Conservation (phyloP, 2,888 invertebrate species). For the Tineola bisselliella region DNA sequence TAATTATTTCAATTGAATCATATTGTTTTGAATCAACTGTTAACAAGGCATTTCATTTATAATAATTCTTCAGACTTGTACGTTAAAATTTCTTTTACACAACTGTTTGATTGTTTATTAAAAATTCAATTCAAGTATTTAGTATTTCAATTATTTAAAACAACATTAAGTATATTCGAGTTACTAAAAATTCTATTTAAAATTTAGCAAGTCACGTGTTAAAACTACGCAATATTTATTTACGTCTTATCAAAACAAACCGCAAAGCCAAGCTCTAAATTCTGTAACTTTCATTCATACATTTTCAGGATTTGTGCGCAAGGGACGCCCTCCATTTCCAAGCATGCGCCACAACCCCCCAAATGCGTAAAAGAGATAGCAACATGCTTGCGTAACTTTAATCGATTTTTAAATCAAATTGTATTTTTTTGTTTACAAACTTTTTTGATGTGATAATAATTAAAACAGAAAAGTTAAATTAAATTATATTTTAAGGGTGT, state of each 20-base stretch:
- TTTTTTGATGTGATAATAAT: too few species aligned
- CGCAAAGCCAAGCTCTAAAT: neutral
- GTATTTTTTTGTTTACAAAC: too few species aligned
- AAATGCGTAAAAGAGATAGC: neutral
- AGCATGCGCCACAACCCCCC: neutral
- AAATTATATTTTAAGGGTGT: neutral
- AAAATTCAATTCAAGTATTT: too few species aligned
- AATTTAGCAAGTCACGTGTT: neutral
- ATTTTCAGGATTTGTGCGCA: neutral
- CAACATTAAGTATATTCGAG: too few species aligned
- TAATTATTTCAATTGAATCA: too few species aligned
- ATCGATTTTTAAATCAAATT: neutral
- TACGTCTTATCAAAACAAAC: neutral
- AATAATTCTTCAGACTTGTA: too few species aligned
- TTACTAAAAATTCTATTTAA: neutral
- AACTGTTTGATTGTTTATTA: too few species aligned
- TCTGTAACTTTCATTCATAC: neutral
- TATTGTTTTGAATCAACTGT: too few species aligned
- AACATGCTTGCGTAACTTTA: neutral
- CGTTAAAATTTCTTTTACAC: too few species aligned
- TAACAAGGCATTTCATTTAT: too few species aligned
- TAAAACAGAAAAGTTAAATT: too few species aligned
- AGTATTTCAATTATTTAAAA: too few species aligned
- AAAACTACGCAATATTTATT: neutral
- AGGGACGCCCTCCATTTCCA: neutral